Percentiles rank a stretch among this genome's conserved stretches.
Evolutionary conservation across 2,888 invertebrate genomes (phyloP).

Genomic region (Autographa pulchrina): DNA sequence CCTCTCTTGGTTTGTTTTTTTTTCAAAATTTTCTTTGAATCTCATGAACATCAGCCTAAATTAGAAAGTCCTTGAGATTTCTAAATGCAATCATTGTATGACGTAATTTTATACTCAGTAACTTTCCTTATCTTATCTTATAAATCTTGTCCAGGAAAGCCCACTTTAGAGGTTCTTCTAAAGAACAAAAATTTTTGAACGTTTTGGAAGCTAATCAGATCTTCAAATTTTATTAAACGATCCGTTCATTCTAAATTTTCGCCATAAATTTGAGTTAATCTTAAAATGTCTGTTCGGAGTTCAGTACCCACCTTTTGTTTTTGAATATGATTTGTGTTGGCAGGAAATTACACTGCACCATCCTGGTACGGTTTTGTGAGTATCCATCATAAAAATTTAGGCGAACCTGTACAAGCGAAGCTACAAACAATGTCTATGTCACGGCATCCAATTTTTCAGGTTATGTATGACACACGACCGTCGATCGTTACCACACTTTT

Average conservation of each 20-base stretch:
- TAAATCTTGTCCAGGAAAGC: constrained; percentile 4
- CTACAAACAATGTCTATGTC: background rate
- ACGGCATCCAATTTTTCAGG: constrained; percentile 29
- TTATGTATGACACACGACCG: constrained; percentile 29
- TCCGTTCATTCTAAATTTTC: background rate
- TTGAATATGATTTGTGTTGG: constrained; percentile 9
- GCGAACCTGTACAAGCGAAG: background rate
- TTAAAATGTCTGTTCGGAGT: constrained; percentile 3
- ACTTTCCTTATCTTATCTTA: constrained; percentile 2
- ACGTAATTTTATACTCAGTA: constrained; percentile 2
- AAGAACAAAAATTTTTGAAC: constrained; percentile 4
- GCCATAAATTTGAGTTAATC: constrained; percentile 2
- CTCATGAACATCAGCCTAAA: background rate
- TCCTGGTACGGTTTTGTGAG: background rate
- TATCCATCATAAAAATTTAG: constrained; percentile 9
- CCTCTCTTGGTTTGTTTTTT: background rate
- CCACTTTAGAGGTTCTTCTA: constrained; percentile 4
- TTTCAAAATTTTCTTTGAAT: background rate
- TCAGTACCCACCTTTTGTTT: constrained; percentile 5
- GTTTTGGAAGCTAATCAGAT: constrained; percentile 1
- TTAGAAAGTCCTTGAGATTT: background rate
- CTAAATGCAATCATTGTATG: background rate
- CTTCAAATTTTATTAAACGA: background rate
- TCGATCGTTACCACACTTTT: constrained; percentile 41
- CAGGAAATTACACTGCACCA: background rate